Percentiles rank a stretch among this genome's conserved stretches.
These are phyloP conservation scores for Nomada hirtipes DNA, from an alignment of 2,888 invertebrate genomes.

Conservation along the genomic window DNA sequence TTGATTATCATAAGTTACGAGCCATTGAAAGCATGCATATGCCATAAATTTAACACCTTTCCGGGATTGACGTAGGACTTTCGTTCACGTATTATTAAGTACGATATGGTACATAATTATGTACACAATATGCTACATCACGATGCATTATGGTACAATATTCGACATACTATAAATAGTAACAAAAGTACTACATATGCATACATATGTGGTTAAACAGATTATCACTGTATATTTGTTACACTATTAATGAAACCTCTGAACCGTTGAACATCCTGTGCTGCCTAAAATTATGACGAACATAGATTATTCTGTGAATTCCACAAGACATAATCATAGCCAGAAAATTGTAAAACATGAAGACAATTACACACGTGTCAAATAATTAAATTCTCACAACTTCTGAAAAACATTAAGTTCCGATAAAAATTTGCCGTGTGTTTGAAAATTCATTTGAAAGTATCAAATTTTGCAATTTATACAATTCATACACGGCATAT, in stretches of 20 bases:
- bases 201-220: not conserved
- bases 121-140: no score
- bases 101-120: not conserved
- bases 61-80: not conserved
- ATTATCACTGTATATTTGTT: slow-evolving; percentile 8
- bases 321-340: not conserved
- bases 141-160: no score
- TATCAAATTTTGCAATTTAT: no score
- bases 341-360: slow-evolving; percentile 6
- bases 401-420: not conserved
- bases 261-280: not conserved
- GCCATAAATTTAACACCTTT: not conserved
- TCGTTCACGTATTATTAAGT: not conserved
- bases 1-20: slow-evolving; percentile 15
- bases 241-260: not conserved
- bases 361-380: no score
- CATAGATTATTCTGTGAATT: not conserved
- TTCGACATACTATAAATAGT: no score
- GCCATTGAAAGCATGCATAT: slow-evolving; percentile 1
- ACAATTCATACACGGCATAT: no score
- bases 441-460: no score
- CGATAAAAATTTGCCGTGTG: not conserved
- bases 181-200: no score
- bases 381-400: slow-evolving; percentile 1
- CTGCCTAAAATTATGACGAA: slow-evolving; percentile 10